Percentiles rank a stretch among this genome's conserved stretches.
phyloP scores from a whole-genome alignment of 2,113 vertebrate species.

The Seriola dumerili region DNA sequence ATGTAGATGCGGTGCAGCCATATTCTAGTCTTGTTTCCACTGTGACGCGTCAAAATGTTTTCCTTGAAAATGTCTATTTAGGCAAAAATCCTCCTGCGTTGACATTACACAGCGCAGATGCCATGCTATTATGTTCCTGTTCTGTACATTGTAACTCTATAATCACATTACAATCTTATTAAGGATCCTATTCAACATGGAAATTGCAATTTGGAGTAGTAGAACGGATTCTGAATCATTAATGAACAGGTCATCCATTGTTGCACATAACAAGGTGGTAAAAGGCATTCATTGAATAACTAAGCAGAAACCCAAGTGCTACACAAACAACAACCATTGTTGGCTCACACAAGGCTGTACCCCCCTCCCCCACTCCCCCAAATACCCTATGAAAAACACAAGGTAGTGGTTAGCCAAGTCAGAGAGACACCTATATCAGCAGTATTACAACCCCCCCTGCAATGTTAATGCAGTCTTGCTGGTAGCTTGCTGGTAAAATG shows the following conservation, averaged over 20 bases:
- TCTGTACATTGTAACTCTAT: neutral
- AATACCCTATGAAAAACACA: neutral
- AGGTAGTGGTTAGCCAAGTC: neutral
- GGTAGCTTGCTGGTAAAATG: too few relatives aligned
- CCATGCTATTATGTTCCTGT: neutral
- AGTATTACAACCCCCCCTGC: neutral
- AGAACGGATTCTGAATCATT: conserved; percentile 51
- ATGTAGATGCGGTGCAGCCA: too few relatives aligned
- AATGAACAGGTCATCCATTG: conserved; percentile 27
- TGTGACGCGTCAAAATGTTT: neutral
- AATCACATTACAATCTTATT: conserved; percentile 5
- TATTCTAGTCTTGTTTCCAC: too few relatives aligned
- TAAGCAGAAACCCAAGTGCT: conserved; percentile 23
- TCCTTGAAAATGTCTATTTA: neutral
- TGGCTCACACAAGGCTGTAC: too few relatives aligned
- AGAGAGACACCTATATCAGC: neutral
- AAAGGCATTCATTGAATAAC: conserved; percentile 55
- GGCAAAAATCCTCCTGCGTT: neutral
- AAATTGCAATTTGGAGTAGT: conserved; percentile 27
- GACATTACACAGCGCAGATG: too few relatives aligned
- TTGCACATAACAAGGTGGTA: neutral
- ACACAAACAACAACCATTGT: conserved; percentile 25
- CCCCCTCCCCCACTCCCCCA: too few relatives aligned
- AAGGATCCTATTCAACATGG: conserved; percentile 23
- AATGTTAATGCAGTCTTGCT: neutral